phyloP scores from a whole-genome alignment of 2,888 invertebrate species.

The Acronicta alni region DNA sequence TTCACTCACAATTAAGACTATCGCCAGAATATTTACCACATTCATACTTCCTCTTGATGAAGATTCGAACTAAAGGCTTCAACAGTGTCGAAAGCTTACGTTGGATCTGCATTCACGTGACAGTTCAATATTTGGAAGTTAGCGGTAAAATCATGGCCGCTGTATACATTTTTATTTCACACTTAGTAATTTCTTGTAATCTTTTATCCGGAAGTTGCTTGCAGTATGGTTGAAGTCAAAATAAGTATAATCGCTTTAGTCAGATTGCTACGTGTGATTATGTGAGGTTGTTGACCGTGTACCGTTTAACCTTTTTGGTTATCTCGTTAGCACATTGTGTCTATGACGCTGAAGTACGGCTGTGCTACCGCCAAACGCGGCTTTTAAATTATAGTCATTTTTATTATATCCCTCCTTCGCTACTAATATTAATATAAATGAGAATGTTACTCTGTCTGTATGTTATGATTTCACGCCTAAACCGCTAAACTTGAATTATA shows the following conservation, averaged over 20 bases:
- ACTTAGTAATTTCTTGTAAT: background rate
- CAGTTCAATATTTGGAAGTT: slow-evolving; percentile 24
- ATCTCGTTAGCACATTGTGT: slow-evolving; percentile 32
- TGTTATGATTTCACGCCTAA: too few relatives aligned
- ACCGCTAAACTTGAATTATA: too few relatives aligned
- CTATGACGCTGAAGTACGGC: too few relatives aligned
- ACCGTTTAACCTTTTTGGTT: slow-evolving; percentile 5
- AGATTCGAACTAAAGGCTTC: slow-evolving; percentile 11
- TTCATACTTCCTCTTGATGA: slow-evolving; percentile 38
- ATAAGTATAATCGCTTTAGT: slow-evolving; percentile 11
- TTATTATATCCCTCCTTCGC: too few relatives aligned
- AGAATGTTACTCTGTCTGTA: too few relatives aligned
- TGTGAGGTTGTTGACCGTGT: slow-evolving; percentile 20
- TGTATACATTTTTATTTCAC: slow-evolving; percentile 19
- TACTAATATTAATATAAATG: too few relatives aligned
- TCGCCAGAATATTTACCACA: slow-evolving; percentile 35
- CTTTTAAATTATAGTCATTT: too few relatives aligned
- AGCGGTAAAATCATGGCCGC: slow-evolving; percentile 15
- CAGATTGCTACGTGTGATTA: slow-evolving; percentile 9
- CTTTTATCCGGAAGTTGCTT: background rate
- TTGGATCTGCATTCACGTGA: slow-evolving; percentile 18
- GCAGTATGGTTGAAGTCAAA: slow-evolving; percentile 7
- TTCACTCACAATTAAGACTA: slow-evolving; percentile 53
- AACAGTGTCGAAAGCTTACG: slow-evolving; percentile 18
- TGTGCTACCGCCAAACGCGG: too few relatives aligned